Evolutionary conservation across 53 echinoderm and acorn worm species (phyloP).

Genomic region (Actinopyga echinites): DNA sequence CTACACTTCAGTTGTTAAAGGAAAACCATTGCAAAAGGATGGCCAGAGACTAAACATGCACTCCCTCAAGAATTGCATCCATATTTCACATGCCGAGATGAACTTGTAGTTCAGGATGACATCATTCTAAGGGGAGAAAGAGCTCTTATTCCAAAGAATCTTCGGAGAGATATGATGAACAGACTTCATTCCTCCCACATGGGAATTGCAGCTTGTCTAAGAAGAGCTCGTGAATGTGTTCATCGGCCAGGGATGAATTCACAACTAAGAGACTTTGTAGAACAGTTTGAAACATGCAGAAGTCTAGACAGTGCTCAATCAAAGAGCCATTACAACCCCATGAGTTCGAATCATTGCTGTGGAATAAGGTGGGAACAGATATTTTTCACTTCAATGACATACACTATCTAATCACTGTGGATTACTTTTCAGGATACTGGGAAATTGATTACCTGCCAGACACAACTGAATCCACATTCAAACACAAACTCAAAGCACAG

Average conservation of each 20-base stretch:
- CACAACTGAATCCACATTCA: slow-evolving; percentile 38
- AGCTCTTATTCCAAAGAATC: slow-evolving; percentile 38
- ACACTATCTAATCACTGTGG: slow-evolving; percentile 58
- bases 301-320: slow-evolving; percentile 32
- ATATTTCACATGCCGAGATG: slow-evolving; percentile 54
- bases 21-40: slow-evolving; percentile 37
- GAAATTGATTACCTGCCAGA: slow-evolving; percentile 50
- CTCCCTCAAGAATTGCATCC: slow-evolving; percentile 17
- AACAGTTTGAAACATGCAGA: slow-evolving; percentile 55
- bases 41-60: slow-evolving; percentile 46
- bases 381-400: slow-evolving; percentile 23
- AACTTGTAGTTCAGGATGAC: slow-evolving; percentile 52
- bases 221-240: slow-evolving; percentile 56
- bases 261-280: slow-evolving; percentile 50
- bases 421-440: slow-evolving; percentile 58
- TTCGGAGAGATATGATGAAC: slow-evolving; percentile 40
- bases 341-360: slow-evolving; percentile 46
- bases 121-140: slow-evolving; percentile 55
- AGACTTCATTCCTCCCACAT: slow-evolving; percentile 49
- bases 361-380: slow-evolving; percentile 53
- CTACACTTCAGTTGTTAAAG: slow-evolving; percentile 10
- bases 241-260: slow-evolving; percentile 64
- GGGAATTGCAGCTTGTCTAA: slow-evolving; percentile 49
- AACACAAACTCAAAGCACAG: slow-evolving; percentile 57
- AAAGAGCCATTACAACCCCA: slow-evolving; percentile 50